phyloP scores from a whole-genome alignment of 2,797 vertebrate species.

The Bucorvus abyssinicus region DNA sequence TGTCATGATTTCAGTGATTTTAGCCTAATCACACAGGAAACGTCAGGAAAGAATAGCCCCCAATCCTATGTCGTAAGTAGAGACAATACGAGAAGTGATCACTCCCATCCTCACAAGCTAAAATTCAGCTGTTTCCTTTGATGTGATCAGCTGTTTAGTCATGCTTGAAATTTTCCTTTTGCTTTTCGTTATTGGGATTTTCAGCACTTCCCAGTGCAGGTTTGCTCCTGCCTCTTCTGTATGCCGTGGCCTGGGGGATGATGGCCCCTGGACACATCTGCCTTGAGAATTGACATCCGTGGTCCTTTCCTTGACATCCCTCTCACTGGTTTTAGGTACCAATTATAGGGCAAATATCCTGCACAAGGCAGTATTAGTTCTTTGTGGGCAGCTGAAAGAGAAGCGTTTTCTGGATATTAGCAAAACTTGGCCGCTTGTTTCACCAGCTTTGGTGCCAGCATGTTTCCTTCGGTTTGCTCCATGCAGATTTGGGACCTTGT shows the following conservation, averaged over 20 bases:
- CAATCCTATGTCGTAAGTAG: not conserved
- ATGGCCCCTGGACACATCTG: not conserved
- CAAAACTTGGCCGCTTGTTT: not conserved
- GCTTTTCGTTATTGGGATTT: not conserved
- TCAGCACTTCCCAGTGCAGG: accelerated
- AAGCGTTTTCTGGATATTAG: not conserved
- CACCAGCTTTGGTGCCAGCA: not conserved
- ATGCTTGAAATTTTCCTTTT: not conserved
- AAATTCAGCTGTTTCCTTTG: not conserved
- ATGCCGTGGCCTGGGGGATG: accelerated
- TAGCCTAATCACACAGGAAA: not conserved
- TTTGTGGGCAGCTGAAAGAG: conserved; percentile 17
- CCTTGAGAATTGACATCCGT: not conserved
- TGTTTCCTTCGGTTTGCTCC: conserved; percentile 30
- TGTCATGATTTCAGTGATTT: not conserved
- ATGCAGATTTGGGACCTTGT: conserved; percentile 41
- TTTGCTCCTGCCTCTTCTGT: not conserved
- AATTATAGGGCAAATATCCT: not conserved
- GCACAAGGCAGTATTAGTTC: not conserved
- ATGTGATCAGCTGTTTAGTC: not conserved
- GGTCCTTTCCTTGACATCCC: not conserved
- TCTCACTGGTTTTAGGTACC: not conserved
- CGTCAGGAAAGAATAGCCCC: not conserved
- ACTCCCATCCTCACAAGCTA: not conserved
- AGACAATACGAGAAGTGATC: not conserved